Percentiles rank a stretch among this genome's conserved stretches.
Evolutionary conservation across 2,113 vertebrate genomes (phyloP).

Genomic region (Alligator mississippiensis): DNA sequence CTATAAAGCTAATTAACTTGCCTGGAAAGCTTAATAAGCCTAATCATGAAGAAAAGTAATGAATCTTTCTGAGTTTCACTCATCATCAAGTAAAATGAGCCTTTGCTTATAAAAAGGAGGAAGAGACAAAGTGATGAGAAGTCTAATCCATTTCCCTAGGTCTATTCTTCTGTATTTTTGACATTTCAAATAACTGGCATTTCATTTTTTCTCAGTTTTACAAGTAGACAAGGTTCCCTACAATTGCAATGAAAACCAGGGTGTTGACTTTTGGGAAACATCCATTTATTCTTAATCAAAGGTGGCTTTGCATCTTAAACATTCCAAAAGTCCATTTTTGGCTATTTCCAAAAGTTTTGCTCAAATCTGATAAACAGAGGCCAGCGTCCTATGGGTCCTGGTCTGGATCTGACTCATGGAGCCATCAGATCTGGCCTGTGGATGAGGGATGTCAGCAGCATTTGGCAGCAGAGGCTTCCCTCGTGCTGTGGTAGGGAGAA

Average conservation of each 20-base stretch:
- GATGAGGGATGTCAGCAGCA: too few species aligned
- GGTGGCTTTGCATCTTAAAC: neutral
- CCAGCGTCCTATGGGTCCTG: too few species aligned
- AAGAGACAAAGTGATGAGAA: constrained; percentile 19
- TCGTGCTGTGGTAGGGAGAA: too few species aligned
- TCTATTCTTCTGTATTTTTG: neutral
- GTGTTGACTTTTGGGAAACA: neutral
- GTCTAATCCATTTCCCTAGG: neutral
- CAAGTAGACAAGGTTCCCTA: neutral
- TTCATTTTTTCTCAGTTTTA: neutral
- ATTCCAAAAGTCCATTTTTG: neutral
- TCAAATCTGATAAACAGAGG: neutral
- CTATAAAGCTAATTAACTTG: constrained; percentile 18
- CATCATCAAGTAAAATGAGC: constrained; percentile 1
- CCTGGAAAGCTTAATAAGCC: neutral
- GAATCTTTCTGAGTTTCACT: constrained; percentile 48
- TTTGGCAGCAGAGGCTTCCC: too few species aligned
- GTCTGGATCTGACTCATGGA: too few species aligned
- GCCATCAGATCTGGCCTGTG: too few species aligned
- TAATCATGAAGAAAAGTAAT: constrained; percentile 27
- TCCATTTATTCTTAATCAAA: neutral
- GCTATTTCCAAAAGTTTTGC: neutral
- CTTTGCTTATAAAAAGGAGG: neutral
- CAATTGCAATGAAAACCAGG: neutral
- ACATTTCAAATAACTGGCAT: neutral